phyloP scores from a whole-genome alignment of 2,888 invertebrate genomes.

The Himalopsyche anomala region DNA sequence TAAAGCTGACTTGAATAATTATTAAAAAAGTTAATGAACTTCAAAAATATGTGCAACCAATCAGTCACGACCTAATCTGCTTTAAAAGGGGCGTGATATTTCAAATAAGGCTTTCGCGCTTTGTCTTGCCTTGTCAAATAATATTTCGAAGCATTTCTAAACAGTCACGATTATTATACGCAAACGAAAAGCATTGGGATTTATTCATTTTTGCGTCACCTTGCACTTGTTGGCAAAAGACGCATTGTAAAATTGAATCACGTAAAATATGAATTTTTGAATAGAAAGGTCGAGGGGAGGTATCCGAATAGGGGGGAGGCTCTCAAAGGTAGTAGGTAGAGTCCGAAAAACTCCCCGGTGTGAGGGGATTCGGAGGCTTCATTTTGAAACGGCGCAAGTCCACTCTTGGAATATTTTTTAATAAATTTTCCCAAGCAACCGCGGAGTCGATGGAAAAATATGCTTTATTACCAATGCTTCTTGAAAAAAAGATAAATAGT shows the following conservation, averaged over 20 bases:
- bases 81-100: background rate
- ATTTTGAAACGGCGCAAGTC: conserved; percentile 1
- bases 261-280: conserved; percentile 66
- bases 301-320: background rate
- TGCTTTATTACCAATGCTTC: background rate
- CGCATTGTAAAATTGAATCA: conserved; percentile 66
- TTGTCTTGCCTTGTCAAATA: background rate
- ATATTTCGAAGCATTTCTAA: background rate
- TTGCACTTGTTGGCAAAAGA: conserved; percentile 59
- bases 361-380: conserved; percentile 4
- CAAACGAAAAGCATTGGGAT: conserved; percentile 8
- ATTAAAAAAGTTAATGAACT: too few species aligned
- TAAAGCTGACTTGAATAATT: too few species aligned
- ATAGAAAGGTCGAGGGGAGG: conserved; percentile 52
- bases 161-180: conserved; percentile 32
- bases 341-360: conserved; percentile 6
- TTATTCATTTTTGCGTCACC: conserved; percentile 47
- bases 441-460: background rate
- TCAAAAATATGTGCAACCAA: too few species aligned
- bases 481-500: background rate
- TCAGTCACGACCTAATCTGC: background rate
- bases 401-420: conserved; percentile 24
- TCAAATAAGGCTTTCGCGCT: background rate
- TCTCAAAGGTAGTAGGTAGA: conserved; percentile 24
- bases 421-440: conserved; percentile 1